Percentiles rank a stretch among this genome's conserved stretches.
These are phyloP conservation scores for Bradypodion ventrale DNA, from an alignment of 2,797 vertebrate species.

Conservation along the genomic window DNA sequence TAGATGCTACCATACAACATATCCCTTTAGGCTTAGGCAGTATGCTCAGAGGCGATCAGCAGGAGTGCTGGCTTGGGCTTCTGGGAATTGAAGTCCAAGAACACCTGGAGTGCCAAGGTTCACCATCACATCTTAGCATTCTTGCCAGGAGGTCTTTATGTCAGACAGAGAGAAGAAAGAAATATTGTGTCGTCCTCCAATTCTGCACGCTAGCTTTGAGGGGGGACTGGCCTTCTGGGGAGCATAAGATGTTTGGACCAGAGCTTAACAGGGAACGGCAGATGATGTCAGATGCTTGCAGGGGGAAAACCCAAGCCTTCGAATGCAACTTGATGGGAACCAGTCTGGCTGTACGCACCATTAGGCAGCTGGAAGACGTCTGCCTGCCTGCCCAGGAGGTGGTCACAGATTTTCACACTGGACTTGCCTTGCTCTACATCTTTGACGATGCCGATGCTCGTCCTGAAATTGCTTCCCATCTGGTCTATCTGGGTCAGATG, in stretches of 20 bases:
- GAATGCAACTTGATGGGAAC: rapidly evolving
- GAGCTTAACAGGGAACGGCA: not conserved
- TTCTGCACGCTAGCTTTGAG: not conserved
- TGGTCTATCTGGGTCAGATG: not conserved
- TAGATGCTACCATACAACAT: not conserved
- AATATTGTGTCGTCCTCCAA: not conserved
- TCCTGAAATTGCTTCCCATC: not conserved
- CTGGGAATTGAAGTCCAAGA: not conserved
- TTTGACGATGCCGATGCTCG: not conserved
- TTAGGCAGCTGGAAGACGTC: too few species aligned
- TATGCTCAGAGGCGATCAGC: too few species aligned
- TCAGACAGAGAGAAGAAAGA: not conserved
- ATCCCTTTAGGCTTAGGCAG: too few species aligned
- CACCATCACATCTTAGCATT: too few species aligned
- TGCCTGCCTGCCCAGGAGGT: not conserved
- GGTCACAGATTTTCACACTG: not conserved
- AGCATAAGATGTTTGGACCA: not conserved
- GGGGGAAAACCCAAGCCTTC: not conserved
- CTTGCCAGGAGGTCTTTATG: too few species aligned
- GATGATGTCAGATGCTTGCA: not conserved
- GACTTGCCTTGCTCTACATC: not conserved
- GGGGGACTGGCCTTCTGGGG: not conserved
- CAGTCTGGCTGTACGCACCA: not conserved
- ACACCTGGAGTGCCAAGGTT: too few species aligned
- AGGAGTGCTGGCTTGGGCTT: too few species aligned